Percentiles rank a stretch among this genome's conserved stretches.
These are phyloP conservation scores for Alloplasta piceator DNA, from an alignment of 2,888 invertebrate genomes.

Conservation along the genomic window DNA sequence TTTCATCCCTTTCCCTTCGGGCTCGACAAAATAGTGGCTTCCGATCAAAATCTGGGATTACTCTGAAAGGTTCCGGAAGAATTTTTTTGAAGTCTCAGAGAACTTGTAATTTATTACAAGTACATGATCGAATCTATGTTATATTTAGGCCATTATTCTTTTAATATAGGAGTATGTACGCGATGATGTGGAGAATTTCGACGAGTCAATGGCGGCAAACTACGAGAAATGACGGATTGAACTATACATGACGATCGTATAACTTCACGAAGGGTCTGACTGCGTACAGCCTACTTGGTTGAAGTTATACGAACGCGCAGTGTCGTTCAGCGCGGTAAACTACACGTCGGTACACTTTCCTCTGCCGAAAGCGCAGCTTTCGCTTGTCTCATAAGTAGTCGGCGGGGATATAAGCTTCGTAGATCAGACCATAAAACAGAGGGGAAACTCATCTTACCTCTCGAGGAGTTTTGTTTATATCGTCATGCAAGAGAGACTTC, in stretches of 20 bases:
- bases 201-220: neutral
- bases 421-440: conserved; percentile 27
- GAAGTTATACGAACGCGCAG: conserved; percentile 33
- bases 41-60: no score
- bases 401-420: conserved; percentile 12
- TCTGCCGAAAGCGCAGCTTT: neutral
- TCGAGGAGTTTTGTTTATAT: conserved; percentile 16
- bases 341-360: conserved; percentile 10
- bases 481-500: conserved; percentile 3
- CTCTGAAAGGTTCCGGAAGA: no score
- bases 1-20: neutral
- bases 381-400: conserved; percentile 39
- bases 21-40: no score
- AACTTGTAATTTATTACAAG: no score
- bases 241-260: conserved; percentile 17
- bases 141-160: no score
- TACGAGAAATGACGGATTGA: conserved; percentile 17
- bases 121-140: no score
- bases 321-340: conserved; percentile 22
- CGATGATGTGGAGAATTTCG: no score
- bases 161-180: no score
- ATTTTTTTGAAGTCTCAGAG: no score
- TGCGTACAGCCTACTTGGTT: conserved; percentile 12
- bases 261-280: conserved; percentile 18
- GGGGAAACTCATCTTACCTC: neutral